These are phyloP conservation scores for Cephus sareptanus DNA, from an alignment of 2,888 invertebrate species.

Conservation along the genomic window DNA sequence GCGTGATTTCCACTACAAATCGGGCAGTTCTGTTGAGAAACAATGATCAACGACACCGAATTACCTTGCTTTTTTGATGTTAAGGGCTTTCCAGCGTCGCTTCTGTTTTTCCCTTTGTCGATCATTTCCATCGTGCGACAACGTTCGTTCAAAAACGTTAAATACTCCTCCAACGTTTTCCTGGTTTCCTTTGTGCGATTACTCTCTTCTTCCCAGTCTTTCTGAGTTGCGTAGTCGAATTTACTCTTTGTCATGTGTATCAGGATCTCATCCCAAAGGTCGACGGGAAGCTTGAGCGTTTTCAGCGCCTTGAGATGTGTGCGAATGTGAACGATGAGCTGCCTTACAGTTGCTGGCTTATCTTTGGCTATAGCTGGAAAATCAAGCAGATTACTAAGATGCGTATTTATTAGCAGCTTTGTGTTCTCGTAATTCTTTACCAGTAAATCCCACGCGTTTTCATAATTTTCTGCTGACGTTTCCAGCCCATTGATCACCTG, in stretches of 20 bases:
- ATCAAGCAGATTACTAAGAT: conserved; percentile 28
- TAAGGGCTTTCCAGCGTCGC: conserved; percentile 6
- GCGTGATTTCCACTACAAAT: conserved; percentile 16
- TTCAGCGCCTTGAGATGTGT: conserved; percentile 30
- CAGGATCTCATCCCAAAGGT: conserved; percentile 38
- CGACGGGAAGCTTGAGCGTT: conserved; percentile 35
- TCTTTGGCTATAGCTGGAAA: conserved; percentile 24
- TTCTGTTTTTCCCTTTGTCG: conserved; percentile 10
- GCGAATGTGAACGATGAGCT: conserved; percentile 28
- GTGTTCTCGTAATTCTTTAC: conserved; percentile 31
- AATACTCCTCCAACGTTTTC: conserved; percentile 10
- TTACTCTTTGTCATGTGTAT: conserved; percentile 38
- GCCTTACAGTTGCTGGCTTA: conserved; percentile 22
- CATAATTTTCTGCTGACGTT: conserved; percentile 33
- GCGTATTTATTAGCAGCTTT: conserved; percentile 31
- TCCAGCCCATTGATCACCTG: conserved; percentile 30
- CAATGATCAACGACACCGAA: conserved; percentile 12
- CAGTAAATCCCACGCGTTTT: conserved; percentile 30
- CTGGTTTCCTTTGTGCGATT: conserved; percentile 12
- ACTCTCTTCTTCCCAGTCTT: conserved; percentile 35
- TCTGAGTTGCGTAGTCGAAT: conserved; percentile 32
- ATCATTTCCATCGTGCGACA: conserved; percentile 16
- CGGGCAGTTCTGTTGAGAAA: conserved; percentile 6
- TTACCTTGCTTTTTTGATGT: neutral
- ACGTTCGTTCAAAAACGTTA: conserved; percentile 14